phyloP scores from a whole-genome alignment of 2,888 invertebrate genomes.

The Lasioglossum zephyrum region DNA sequence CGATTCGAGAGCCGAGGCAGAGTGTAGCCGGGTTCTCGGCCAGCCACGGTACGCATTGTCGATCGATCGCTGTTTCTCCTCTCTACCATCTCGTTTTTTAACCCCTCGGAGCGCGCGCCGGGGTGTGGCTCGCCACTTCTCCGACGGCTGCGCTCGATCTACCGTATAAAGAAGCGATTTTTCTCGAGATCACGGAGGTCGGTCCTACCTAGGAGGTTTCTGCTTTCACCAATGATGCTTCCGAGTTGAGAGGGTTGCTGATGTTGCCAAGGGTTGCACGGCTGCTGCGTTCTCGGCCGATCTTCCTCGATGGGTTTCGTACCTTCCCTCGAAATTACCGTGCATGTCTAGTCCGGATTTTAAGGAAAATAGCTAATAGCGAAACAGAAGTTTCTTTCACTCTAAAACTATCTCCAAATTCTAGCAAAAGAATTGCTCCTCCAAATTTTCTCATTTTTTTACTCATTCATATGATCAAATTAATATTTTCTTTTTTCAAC shows the following conservation, averaged over 20 bases:
- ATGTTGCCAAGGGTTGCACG: neutral
- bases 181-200: neutral
- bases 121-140: slow-evolving; percentile 45
- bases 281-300: neutral
- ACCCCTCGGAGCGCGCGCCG: slow-evolving; percentile 27
- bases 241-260: neutral
- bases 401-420: neutral
- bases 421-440: neutral
- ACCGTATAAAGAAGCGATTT: slow-evolving; percentile 22
- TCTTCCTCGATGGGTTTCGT: neutral
- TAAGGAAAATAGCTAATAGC: neutral
- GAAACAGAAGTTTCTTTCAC: neutral
- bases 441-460: too few species aligned
- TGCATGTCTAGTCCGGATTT: neutral
- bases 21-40: neutral
- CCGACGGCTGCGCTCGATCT: slow-evolving; percentile 14
- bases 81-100: slow-evolving; percentile 29
- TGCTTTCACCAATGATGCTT: neutral
- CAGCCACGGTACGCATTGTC: slow-evolving; percentile 5
- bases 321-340: neutral
- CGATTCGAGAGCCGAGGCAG: neutral
- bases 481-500: too few species aligned
- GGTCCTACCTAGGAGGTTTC: neutral
- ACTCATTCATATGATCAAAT: too few species aligned
- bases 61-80: slow-evolving; percentile 23